Conservation (phyloP, 1,140 invertebrate species). For the Drosophila quadrilineata region DNA sequence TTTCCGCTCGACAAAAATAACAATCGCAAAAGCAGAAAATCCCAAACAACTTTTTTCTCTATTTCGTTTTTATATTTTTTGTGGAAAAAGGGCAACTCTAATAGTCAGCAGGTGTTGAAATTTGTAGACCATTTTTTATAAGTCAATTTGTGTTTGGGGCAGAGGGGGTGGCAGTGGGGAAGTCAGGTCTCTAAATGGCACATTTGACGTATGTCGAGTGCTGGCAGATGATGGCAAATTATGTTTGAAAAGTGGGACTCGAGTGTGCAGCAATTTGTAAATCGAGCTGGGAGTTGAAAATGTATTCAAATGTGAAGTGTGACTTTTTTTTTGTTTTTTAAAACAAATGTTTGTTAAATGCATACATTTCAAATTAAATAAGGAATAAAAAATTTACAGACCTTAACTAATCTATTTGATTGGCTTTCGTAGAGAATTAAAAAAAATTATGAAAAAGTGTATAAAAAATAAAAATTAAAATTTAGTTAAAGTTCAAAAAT, state of each 20-base stretch:
- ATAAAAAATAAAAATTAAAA: no score
- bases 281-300: background rate
- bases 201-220: slow-evolving; percentile 20
- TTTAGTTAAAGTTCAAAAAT: no score
- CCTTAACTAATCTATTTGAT: no score
- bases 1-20: slow-evolving; percentile 17
- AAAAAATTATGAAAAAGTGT: no score
- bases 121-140: slow-evolving; percentile 36
- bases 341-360: no score
- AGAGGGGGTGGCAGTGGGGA: background rate
- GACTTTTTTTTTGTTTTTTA: no score
- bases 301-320: background rate
- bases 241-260: slow-evolving; percentile 30
- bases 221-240: slow-evolving; percentile 34
- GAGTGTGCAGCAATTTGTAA: slow-evolving; percentile 25
- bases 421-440: no score
- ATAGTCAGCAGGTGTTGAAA: slow-evolving; percentile 33
- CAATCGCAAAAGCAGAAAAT: slow-evolving; percentile 11
- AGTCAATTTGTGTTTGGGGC: background rate
- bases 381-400: no score
- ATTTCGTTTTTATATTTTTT: no score
- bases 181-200: slow-evolving; percentile 22
- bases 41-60: slow-evolving; percentile 33
- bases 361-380: no score
- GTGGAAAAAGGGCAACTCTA: slow-evolving; percentile 8